Evolutionary conservation across 2,888 invertebrate genomes (phyloP), one percentile per base, ranked within the genome.

Genomic region (Megaustenia siamemsis): DNA sequence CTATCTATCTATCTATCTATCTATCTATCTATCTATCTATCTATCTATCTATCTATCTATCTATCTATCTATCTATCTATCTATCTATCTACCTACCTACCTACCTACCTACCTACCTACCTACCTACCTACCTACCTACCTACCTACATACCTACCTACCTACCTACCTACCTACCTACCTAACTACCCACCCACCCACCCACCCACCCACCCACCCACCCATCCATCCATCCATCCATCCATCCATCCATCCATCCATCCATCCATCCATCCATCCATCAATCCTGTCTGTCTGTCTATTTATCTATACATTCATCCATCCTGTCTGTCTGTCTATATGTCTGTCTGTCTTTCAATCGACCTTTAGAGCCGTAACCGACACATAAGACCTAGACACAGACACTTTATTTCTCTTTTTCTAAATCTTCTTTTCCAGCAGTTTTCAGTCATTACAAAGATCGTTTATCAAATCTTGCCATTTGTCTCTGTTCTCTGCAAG

Each of bases 11-110:
- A 73, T n/a, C 40, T n/a, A 40, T n/a, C 68, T 38, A 38, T 15
- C 71, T 71, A 43, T 43, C 71, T 71, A 24, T 71, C 71, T 71
- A 43, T 71, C 38, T 71, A 40, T 71, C 40, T 24, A 35, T 35
- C 38, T 40, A 71, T 71, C 66, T 66, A 66, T 66, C 35, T 73
- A 35, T n/a, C n/a, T 38, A 24, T 40, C 63, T 28, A n/a, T 63
- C 28, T 24, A n/a, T 63, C 63, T 71, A 28, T 71, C 21, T 71
- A 71, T 71, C n/a, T n/a, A 40, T 43, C 38, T 5, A 6, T 24
- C 12, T 6, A 28, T 40, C 38, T 73, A 35, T 53, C 10, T 28
- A 24, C 32, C 18, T 53, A 1, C 56, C 76, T 10, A 35, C 32
- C 32, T 32, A 15, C 10, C 63, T 43, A 32, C 49, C 10, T 28